A percentile compares a stretch with the other conserved stretches of the same genome.
Evolutionary conservation across 2,113 vertebrate genomes (phyloP).

Genomic region (Calyptomena viridis): DNA sequence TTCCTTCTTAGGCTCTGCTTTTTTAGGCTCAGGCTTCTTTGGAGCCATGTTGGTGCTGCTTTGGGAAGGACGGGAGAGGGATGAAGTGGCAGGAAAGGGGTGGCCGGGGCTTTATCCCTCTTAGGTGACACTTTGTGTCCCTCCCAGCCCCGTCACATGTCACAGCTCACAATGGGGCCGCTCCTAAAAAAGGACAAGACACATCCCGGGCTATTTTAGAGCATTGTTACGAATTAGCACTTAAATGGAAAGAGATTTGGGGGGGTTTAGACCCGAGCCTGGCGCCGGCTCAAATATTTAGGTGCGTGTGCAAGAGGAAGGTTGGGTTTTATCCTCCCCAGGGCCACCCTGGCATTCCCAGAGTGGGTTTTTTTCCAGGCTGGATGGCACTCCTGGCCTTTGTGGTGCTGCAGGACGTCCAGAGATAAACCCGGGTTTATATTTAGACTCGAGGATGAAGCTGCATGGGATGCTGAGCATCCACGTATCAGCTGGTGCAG

Average conservation of each 20-base stretch:
- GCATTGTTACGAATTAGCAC: slow-evolving; percentile 60
- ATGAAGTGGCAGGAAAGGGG: neutral
- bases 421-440: neutral
- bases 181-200: slow-evolving; percentile 88
- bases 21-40: slow-evolving; percentile 88
- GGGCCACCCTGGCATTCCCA: neutral
- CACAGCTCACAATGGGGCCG: slow-evolving; percentile 74
- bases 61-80: neutral
- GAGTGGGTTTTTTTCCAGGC: neutral
- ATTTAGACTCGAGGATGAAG: neutral
- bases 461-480: neutral
- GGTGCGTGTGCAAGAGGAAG: too few relatives aligned
- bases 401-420: neutral
- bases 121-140: slow-evolving; percentile 53
- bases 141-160: slow-evolving; percentile 54
- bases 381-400: neutral
- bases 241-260: neutral
- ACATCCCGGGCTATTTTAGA: slow-evolving; percentile 87
- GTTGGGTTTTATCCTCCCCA: neutral
- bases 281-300: neutral
- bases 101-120: slow-evolving; percentile 77
- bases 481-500: rapidly evolving
- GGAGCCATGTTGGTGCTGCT: slow-evolving; percentile 77
- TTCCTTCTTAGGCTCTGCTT: slow-evolving; percentile 81
- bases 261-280: neutral